phyloP scores from a whole-genome alignment of 2,797 vertebrate genomes.

The Pangasius djambal region DNA sequence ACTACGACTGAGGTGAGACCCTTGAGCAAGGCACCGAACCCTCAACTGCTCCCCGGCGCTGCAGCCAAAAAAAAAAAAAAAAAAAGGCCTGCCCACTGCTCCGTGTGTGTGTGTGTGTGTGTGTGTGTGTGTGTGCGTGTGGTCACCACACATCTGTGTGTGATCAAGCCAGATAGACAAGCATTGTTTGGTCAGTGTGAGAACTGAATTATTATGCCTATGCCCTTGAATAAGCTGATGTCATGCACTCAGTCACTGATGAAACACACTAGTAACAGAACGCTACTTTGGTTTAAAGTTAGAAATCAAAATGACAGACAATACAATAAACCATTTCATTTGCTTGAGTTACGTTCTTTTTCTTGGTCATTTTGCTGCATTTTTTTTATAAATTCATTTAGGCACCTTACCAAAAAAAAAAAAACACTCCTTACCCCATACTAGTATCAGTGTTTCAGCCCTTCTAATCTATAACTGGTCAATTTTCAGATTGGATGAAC shows the following conservation, averaged over 20 bases:
- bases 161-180: too few species aligned
- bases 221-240: background rate
- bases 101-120: too few species aligned
- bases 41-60: too few species aligned
- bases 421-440: background rate
- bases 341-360: background rate
- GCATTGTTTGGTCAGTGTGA: too few species aligned
- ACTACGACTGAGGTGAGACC: too few species aligned
- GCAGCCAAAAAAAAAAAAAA: too few species aligned
- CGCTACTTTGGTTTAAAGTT: background rate
- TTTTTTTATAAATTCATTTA: background rate
- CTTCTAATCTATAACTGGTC: background rate
- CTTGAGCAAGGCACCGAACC: too few species aligned
- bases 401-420: too few species aligned
- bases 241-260: background rate
- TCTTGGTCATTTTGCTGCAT: background rate
- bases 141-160: too few species aligned
- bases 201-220: too few species aligned
- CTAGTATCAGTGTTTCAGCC: background rate
- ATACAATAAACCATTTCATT: background rate
- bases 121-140: too few species aligned
- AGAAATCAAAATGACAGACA: background rate
- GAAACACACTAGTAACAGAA: background rate
- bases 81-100: too few species aligned
- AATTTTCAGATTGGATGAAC: background rate